Base-by-base conservation (phyloP, 2,113 vertebrate species). In the Nothobranchius furzeri region DNA sequence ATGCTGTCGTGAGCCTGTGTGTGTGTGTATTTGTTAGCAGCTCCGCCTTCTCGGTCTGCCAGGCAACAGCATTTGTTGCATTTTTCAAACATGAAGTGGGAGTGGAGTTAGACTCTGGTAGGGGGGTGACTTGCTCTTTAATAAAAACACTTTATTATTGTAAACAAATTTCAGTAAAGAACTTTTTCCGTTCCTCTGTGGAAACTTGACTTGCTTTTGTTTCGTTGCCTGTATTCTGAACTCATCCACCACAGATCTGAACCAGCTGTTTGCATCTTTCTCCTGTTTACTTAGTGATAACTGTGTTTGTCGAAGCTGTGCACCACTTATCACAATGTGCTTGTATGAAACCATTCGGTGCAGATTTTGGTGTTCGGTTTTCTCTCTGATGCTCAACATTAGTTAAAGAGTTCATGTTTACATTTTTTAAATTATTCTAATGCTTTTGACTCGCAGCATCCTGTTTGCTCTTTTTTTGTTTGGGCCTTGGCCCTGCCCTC, bases 401-500 rank as follows among this genome's bases (percentile, higher is more conserved):
- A 1, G 0, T 51, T 40, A 40, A 5, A 17, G 53, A 42, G 11
- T 12, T 4, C 10, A 3, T n/a, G 1, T 14, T 36, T 53, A 43
- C 14, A 12, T 25, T 49, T 20, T 20, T 20, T 24, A 37, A 40
- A 42, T 25, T 24, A 49, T 60, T 60, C 4, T 24, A 37, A 43
- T 49, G 58, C 2, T 12, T 48, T 35, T 11, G 12, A 7, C 25
- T 67, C 35, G 20, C 10, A 20, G 57, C 37, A 48, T 15, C 7
- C 15, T 60, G 45, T 70, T 35, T 47, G 15, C 40, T 37, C 35
- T 64, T 60, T 60, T 60, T 14, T 36, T 11, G 11, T 25, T 9
- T 86, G 73, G 54, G 71, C 76, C 80, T 86, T 69, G 72, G 73
- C 63, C 72, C 78, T 83, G 81, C 74, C 85, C 88, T 89, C 83